Evolutionary conservation across 2,888 invertebrate species (phyloP), one percentile per base, ranked within the genome.

Genomic region (Muschampia plurimacula): DNA sequence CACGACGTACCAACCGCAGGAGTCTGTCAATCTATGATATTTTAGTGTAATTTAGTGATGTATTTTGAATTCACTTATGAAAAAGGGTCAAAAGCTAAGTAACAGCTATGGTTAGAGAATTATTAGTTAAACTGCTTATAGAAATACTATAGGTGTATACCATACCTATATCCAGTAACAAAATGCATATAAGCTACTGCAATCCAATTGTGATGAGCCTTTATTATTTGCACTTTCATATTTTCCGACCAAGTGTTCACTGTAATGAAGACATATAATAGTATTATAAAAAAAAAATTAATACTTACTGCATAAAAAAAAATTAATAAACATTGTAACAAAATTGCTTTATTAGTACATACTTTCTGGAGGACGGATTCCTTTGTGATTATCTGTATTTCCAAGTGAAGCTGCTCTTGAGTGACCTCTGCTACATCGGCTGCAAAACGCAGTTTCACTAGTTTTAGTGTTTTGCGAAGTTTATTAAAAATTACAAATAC

Each of bases 151-250:
- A 32, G 3, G 10, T 32, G 32, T 60, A 12, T 8, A 52, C 8
- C 84, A 85, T 92, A 97, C 97, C 97, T 96, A 89, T 98, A 99
- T 84, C 99, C 98, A 74, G 98, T 97, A 32, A 99, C 98, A 92
- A 98, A 99, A 91, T 99, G 98, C 73, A 98, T 97, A 89, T 99
- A 99, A 0, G 99, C 99, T 32, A 99, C 98, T 32, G 98, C 98
- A 77, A 99, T 98, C 98, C 99, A 99, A 88, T 99, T 99, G 89
- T 99, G 99, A 92, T 99, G 99, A 4, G 99, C 99, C 87, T 98
- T 98, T 79, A 99, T 98, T 67, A 98, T 97, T 92, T 98, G 97
- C 55, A 99, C 98, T 81, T 98, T 95, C 83, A 98, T 89, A 60
- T 97, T 98, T 87, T 98, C 98, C 7, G 97, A 96, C 97, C 98